These are phyloP conservation scores for Helicorthomorpha holstii DNA, from an alignment of 1,140 invertebrate genomes.

Conservation along the genomic window DNA sequence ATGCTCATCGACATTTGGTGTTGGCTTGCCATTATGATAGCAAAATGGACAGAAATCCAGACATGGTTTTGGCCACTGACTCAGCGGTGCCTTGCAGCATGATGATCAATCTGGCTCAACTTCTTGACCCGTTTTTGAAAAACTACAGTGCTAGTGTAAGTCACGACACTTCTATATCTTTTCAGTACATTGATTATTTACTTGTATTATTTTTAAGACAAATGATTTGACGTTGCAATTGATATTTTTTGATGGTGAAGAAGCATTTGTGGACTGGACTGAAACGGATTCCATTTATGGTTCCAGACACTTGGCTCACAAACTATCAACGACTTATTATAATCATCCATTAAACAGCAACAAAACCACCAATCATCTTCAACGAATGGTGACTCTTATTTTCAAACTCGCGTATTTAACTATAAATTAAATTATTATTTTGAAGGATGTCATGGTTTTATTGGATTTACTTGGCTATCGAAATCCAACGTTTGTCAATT, in stretches of 20 bases:
- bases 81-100: conserved; percentile 96
- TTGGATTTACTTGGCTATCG: conserved; percentile 79
- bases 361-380: conserved; percentile 39
- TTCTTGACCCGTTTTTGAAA: conserved; percentile 43
- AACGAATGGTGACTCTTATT: conserved; percentile 50
- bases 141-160: conserved; percentile 29
- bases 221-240: conserved; percentile 69
- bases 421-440: conserved; percentile 10
- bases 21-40: conserved; percentile 94
- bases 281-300: conserved; percentile 86
- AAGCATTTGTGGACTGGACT: conserved; percentile 80
- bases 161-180: not conserved
- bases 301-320: conserved; percentile 66
- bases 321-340: too few species aligned
- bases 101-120: conserved; percentile 70
- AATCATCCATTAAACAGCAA: conserved; percentile 23
- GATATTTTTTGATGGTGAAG: conserved; percentile 96
- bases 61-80: conserved; percentile 87
- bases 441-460: conserved; percentile 72
- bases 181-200: conserved; percentile 1
- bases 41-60: conserved; percentile 52
- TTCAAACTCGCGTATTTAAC: not conserved
- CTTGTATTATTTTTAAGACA: conserved; percentile 13
- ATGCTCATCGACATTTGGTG: conserved; percentile 56
- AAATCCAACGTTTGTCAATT: conserved; percentile 71